Base-by-base conservation (phyloP, 1,140 invertebrate genomes). In the Hycleus phaleratus region DNA sequence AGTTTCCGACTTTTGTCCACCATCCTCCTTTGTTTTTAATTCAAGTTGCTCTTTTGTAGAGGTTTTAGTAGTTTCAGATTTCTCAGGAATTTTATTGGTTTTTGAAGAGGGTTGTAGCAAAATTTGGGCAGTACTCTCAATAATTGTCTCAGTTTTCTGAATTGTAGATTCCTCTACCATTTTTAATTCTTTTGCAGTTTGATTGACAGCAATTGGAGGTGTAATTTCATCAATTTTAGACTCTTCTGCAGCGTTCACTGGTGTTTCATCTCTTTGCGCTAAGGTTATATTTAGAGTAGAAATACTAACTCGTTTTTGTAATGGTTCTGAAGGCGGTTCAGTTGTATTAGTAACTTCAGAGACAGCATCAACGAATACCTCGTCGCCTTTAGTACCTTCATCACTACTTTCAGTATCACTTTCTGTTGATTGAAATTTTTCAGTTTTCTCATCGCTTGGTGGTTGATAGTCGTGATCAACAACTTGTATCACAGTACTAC, bases 401-500 rank as follows among this genome's bases (percentile, higher is more conserved):
- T 63, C 64, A 26, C 60, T 62, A 44, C 56, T 66, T 12, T 61
- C 59, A 18, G 55, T 63, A 11, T 59, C 58, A 46, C 56, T 59
- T 49, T 58, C 59, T 49, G 40, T 39, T 24, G 50, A 48, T 6
- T 59, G 44, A 12, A 25, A 7, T 45, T 11, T 38, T 46, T 46
- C 24, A 46, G 26, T 47, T 56, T 39, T 53, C 8, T 49, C 46
- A 46, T 40, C 11, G 52, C 53, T 60, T 39, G 44, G 39, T 38
- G 56, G 38, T 52, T 62, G 44, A 43, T 61, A 38, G 45, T 53
- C n/a, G 26, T 58, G 44, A 26, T 71, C 68, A 9, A 66, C 46
- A n/a, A 73, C 64, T 53, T 72, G 66, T n/a, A 72, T 72, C 0
- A 73, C 70, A 3, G 71, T 72, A 46, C 67, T 70, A 61, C 70